Conservation (phyloP, 2,113 vertebrate genomes). For the Salvator merianae region DNA sequence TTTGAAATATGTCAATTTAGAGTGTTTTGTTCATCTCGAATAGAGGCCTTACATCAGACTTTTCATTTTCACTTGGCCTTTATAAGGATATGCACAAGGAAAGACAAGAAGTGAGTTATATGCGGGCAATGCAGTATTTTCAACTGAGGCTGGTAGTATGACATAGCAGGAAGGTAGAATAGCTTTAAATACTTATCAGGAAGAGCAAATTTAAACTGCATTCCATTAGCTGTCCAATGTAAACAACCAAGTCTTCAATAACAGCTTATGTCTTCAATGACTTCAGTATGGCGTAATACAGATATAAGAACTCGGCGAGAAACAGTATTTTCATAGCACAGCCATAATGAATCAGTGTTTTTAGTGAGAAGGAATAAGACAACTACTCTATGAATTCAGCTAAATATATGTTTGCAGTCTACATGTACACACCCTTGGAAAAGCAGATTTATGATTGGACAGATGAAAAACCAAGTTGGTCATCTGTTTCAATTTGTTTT, state of each 20-base stretch:
- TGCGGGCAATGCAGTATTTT: not conserved
- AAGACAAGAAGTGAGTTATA: not conserved
- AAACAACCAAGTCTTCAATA: not conserved
- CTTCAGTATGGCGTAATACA: not conserved
- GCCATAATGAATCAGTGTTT: not conserved
- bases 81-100: not conserved
- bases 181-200: too few species aligned
- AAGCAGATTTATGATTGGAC: not conserved
- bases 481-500: too few species aligned
- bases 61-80: not conserved
- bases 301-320: not conserved
- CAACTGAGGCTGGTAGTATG: not conserved
- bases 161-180: not conserved
- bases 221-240: not conserved
- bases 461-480: too few species aligned
- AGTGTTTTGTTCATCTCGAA: too few species aligned
- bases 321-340: not conserved
- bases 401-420: not conserved
- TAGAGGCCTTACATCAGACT: not conserved
- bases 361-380: not conserved
- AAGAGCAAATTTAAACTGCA: not conserved
- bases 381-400: not conserved
- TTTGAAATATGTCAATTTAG: too few species aligned
- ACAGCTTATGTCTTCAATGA: not conserved
- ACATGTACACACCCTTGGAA: not conserved